Evolutionary conservation across 2,888 invertebrate genomes (phyloP).

Genomic region (Mantis religiosa): DNA sequence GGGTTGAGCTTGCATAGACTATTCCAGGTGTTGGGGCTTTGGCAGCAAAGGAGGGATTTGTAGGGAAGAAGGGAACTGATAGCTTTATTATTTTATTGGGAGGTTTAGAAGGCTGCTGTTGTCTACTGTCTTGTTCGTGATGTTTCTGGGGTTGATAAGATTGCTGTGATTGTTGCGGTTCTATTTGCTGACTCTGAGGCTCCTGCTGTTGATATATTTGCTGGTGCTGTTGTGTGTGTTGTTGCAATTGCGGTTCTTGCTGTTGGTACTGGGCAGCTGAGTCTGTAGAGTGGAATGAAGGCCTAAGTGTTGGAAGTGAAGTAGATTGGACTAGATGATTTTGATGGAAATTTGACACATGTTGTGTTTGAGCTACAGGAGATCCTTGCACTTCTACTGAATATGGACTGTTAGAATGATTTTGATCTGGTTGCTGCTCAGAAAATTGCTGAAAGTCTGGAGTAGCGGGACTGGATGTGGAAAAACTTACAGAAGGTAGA

Average conservation of each 20-base stretch:
- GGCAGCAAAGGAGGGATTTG: slow-evolving; percentile 23
- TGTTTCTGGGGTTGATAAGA: background rate
- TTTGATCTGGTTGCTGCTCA: background rate
- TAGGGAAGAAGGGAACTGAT: slow-evolving; percentile 22
- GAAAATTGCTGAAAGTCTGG: background rate
- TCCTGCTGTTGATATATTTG: background rate
- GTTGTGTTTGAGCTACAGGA: background rate
- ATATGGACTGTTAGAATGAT: slow-evolving; percentile 1
- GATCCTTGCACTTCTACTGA: background rate
- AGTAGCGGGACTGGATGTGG: background rate
- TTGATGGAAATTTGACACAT: background rate
- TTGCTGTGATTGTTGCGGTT: background rate
- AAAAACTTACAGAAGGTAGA: slow-evolving; percentile 1
- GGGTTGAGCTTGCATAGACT: slow-evolving; percentile 3
- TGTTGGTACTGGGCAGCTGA: background rate
- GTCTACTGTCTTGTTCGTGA: background rate
- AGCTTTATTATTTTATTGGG: slow-evolving; percentile 12
- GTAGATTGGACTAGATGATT: background rate
- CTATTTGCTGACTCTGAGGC: background rate
- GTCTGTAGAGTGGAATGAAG: background rate
- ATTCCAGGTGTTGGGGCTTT: slow-evolving; percentile 32
- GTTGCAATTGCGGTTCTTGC: slow-evolving; percentile 11
- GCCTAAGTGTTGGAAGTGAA: background rate
- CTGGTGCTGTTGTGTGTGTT: slow-evolving; percentile 31
- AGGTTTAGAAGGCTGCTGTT: background rate